Conservation (phyloP, 2,888 invertebrate genomes). For the Trissolcus japonicus region DNA sequence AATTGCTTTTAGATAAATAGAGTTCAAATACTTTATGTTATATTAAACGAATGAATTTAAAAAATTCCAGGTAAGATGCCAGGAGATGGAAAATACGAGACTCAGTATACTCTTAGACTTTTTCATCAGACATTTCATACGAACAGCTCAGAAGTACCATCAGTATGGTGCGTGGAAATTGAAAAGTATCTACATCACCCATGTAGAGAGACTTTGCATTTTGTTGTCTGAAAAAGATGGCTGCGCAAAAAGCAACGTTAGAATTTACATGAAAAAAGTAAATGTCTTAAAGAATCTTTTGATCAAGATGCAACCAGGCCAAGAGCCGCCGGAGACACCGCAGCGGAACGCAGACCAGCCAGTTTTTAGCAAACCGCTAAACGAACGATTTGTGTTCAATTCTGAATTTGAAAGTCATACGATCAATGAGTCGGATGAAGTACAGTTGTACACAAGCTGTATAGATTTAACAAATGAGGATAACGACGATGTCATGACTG, state of each 20-base stretch:
- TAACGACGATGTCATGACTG: too few relatives aligned
- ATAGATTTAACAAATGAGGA: too few relatives aligned
- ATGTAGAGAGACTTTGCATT: constrained; percentile 82
- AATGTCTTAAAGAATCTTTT: constrained; percentile 62
- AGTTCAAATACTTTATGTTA: too few relatives aligned
- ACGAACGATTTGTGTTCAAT: constrained; percentile 57
- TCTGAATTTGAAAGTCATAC: background rate
- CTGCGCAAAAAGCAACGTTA: constrained; percentile 77
- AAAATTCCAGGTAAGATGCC: constrained; percentile 70
- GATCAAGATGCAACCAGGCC: constrained; percentile 21
- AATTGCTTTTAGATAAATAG: too few relatives aligned
- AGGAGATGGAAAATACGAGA: constrained; percentile 79
- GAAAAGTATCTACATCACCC: constrained; percentile 83
- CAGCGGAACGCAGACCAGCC: constrained; percentile 66
- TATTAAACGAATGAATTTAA: background rate
- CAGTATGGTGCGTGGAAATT: constrained; percentile 80
- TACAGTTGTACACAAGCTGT: too few relatives aligned
- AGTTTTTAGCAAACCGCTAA: constrained; percentile 61
- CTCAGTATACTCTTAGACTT: constrained; percentile 82
- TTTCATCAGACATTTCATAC: constrained; percentile 84
- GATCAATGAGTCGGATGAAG: background rate
- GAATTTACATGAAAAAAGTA: constrained; percentile 79
- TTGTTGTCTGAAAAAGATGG: constrained; percentile 80
- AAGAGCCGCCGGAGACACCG: constrained; percentile 66
- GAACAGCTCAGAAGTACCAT: constrained; percentile 82